A percentile compares a stretch with the other conserved stretches of the same genome.
phyloP scores from a whole-genome alignment of 23 tunicate genomes.

The Ciona savignyi region DNA sequence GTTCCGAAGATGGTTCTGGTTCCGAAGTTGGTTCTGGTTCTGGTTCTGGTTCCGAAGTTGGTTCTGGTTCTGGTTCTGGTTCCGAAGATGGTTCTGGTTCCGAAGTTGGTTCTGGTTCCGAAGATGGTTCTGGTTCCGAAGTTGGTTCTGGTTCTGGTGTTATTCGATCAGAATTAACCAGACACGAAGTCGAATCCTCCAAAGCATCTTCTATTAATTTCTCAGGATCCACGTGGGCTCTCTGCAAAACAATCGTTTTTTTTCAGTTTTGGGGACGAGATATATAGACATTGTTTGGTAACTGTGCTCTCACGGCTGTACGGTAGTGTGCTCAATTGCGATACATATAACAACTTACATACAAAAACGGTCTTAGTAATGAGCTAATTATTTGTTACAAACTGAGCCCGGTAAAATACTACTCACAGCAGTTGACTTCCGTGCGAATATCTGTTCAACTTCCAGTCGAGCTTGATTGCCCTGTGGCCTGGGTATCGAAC shows the following conservation, averaged over 20 bases:
- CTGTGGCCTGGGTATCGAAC: not conserved
- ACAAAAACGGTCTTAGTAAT: too few relatives aligned
- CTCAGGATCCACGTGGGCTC: not conserved
- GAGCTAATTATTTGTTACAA: too few relatives aligned
- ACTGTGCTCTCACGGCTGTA: not conserved
- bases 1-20: conserved; percentile 6
- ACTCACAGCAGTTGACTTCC: not conserved
- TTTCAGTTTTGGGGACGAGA: too few relatives aligned
- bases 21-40: conserved; percentile 12
- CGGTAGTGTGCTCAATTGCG: not conserved
- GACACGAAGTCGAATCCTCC: not conserved
- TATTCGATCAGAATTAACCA: not conserved
- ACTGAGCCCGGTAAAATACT: too few relatives aligned
- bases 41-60: not conserved
- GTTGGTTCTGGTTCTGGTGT: conserved; percentile 4
- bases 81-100: conserved; percentile 9
- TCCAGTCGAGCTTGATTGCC: not conserved
- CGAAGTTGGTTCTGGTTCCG: not conserved
- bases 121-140: conserved; percentile 2
- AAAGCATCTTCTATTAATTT: not conserved
- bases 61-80: not conserved
- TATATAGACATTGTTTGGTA: not conserved
- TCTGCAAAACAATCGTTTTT: too few relatives aligned
- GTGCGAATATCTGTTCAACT: not conserved
- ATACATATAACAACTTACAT: too few relatives aligned